Evolutionary conservation across 2,888 invertebrate genomes (phyloP).

Genomic region (Mystacides longicornis): DNA sequence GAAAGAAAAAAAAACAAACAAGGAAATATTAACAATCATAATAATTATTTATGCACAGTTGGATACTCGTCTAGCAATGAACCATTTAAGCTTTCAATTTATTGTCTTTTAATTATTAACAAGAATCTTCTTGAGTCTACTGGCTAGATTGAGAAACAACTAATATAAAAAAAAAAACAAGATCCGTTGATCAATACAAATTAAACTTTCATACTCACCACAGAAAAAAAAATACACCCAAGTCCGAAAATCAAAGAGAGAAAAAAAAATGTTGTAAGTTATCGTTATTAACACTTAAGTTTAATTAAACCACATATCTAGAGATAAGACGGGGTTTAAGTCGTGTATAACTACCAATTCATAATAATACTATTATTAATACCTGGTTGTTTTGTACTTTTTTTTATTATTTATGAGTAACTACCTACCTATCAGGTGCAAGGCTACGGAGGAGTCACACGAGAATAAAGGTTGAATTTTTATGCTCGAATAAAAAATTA

Average conservation of each 20-base stretch:
- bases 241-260: not conserved
- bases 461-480: not conserved
- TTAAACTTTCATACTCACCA: not conserved
- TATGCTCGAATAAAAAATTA: no score
- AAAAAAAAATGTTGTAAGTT: not conserved
- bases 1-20: no score
- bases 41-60: no score
- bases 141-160: no score
- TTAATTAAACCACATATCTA: not conserved
- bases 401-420: slow-evolving; percentile 1
- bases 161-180: not conserved
- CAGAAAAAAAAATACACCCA: no score
- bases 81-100: no score
- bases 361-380: not conserved
- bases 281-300: not conserved
- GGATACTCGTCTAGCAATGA: no score
- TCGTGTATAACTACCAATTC: not conserved
- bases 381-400: not conserved
- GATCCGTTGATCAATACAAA: not conserved
- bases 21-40: no score
- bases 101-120: no score
- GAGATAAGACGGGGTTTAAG: not conserved
- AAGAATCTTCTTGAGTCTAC: no score
- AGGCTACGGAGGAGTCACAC: not conserved
- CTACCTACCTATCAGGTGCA: slow-evolving; percentile 1